Percentiles rank a stretch among this genome's conserved stretches.
phyloP scores from a whole-genome alignment of 2,797 vertebrate genomes.

The Paratrypauchen microcephalus region DNA sequence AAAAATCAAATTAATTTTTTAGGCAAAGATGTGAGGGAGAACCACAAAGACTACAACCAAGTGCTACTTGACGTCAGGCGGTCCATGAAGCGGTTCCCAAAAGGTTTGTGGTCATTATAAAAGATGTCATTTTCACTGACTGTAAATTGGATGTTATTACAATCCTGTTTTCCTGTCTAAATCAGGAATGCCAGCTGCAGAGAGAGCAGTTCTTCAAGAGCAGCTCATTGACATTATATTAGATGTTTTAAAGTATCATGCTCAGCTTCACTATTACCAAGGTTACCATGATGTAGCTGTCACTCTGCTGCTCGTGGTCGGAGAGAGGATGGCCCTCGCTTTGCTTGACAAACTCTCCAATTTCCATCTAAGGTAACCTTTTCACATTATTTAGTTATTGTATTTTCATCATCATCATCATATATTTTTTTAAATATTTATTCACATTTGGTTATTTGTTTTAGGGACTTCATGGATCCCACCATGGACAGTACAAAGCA shows the following conservation, averaged over 20 bases:
- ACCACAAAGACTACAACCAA: slow-evolving; percentile 84
- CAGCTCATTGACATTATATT: slow-evolving; percentile 82
- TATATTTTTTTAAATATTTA: neutral
- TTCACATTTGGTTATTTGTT: neutral
- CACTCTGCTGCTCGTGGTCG: slow-evolving; percentile 80
- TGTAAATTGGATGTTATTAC: neutral
- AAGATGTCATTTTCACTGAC: too few relatives aligned
- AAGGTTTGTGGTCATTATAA: slow-evolving; percentile 57
- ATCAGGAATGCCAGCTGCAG: slow-evolving; percentile 77
- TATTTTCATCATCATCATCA: neutral
- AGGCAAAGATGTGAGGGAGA: slow-evolving; percentile 76
- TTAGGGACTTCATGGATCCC: slow-evolving; percentile 87
- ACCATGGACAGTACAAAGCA: slow-evolving; percentile 88
- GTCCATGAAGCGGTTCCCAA: slow-evolving; percentile 83
- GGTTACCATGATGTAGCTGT: slow-evolving; percentile 86
- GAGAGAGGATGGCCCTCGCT: slow-evolving; percentile 78
- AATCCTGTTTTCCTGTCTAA: neutral
- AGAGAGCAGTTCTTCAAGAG: slow-evolving; percentile 80
- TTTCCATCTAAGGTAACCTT: slow-evolving; percentile 81
- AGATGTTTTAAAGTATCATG: slow-evolving; percentile 73
- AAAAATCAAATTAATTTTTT: slow-evolving; percentile 3
- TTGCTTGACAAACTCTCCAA: slow-evolving; percentile 82
- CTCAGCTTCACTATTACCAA: slow-evolving; percentile 86
- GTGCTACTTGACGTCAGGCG: slow-evolving; percentile 83
- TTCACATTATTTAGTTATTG: neutral